Evolutionary conservation across 2,888 invertebrate genomes (phyloP).

Genomic region (Torymus aiolomorphi): DNA sequence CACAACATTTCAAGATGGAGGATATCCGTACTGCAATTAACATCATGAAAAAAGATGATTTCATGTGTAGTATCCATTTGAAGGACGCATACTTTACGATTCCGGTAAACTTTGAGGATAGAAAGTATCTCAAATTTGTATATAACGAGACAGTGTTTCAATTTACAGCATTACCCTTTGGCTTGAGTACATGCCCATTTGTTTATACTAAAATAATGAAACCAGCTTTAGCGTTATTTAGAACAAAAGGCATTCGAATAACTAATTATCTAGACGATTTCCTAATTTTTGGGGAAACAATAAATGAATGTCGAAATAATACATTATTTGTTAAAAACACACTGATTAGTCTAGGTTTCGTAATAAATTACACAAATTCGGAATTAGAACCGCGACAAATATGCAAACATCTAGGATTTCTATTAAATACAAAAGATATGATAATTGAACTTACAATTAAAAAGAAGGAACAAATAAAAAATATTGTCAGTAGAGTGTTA

Average conservation of each 20-base stretch:
- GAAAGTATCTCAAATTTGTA: constrained; percentile 7
- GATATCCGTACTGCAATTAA: constrained; percentile 9
- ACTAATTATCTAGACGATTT: constrained; percentile 34
- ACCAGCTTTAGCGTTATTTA: constrained; percentile 20
- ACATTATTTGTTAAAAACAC: too few relatives aligned
- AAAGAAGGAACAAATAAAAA: too few relatives aligned
- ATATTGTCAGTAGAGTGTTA: too few relatives aligned
- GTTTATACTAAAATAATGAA: constrained; percentile 46
- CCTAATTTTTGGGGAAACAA: constrained; percentile 21
- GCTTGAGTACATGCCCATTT: constrained; percentile 18
- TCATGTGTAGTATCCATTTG: constrained; percentile 11
- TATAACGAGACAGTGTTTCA: constrained; percentile 1
- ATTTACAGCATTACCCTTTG: constrained; percentile 35
- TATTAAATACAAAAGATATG: too few relatives aligned
- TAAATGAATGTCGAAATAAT: not conserved
- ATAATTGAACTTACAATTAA: too few relatives aligned
- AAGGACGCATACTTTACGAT: too few relatives aligned
- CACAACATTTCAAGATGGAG: constrained; percentile 43
- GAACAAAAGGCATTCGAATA: constrained; percentile 4
- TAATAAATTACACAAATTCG: constrained; percentile 21
- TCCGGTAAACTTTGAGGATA: not conserved
- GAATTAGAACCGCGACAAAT: constrained; percentile 1
- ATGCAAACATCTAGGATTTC: constrained; percentile 16
- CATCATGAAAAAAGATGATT: not conserved
- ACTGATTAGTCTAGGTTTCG: constrained; percentile 19